Conservation (phyloP, 2,888 invertebrate genomes). For the Bugulina stolonifera region DNA sequence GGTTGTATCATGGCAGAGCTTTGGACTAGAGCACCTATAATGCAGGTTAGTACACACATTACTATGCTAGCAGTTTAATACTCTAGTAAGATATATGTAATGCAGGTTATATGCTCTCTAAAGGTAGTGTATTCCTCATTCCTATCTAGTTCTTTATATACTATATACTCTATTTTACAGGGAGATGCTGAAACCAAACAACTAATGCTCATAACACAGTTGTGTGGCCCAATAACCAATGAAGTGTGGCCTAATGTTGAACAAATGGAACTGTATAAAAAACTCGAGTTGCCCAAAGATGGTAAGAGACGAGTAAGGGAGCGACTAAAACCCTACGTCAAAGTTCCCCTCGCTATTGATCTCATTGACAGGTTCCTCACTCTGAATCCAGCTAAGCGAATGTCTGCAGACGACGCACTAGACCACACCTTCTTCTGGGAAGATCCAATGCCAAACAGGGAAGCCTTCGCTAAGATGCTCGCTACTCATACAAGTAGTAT, state of each 20-base stretch:
- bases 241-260: slow-evolving; percentile 74
- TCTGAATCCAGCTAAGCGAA: slow-evolving; percentile 81
- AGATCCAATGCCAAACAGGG: slow-evolving; percentile 75
- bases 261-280: slow-evolving; percentile 71
- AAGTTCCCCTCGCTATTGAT: slow-evolving; percentile 85
- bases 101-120: too few relatives aligned
- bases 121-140: too few relatives aligned
- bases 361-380: slow-evolving; percentile 83
- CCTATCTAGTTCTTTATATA: too few relatives aligned
- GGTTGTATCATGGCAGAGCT: slow-evolving; percentile 99
- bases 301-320: slow-evolving; percentile 50
- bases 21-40: slow-evolving; percentile 78
- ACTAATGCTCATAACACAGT: slow-evolving; percentile 82
- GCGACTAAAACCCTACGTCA: slow-evolving; percentile 74
- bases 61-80: too few relatives aligned
- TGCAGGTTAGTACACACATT: slow-evolving; percentile 52
- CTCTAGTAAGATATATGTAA: too few relatives aligned
- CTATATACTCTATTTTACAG: too few relatives aligned
- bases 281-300: slow-evolving; percentile 46
- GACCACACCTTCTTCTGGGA: slow-evolving; percentile 99
- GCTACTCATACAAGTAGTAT: slow-evolving; percentile 84
- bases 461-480: slow-evolving; percentile 67
- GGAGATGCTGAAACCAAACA: slow-evolving; percentile 96
- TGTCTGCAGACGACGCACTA: slow-evolving; percentile 82
- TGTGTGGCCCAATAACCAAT: slow-evolving; percentile 91